Evolutionary conservation across 2,797 vertebrate species (phyloP), one percentile per base, ranked within the genome.

Genomic region (Enteromius trimaculatus): DNA sequence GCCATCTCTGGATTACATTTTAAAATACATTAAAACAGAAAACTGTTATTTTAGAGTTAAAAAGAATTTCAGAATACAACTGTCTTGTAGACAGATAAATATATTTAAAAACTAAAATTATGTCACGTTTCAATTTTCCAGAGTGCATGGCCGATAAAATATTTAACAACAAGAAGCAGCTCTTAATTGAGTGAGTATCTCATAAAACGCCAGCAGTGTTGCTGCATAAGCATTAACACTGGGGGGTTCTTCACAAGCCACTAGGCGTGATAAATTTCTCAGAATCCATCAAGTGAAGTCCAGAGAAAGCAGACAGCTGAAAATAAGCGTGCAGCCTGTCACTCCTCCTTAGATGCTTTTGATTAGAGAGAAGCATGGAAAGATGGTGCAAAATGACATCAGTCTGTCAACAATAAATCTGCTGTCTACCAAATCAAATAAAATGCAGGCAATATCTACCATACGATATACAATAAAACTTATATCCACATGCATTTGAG

Each of bases 241-340:
- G 58, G 29, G 42, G 80, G 21, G 68, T n/a, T 39, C 29, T 81
- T 82, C 60, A 82, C 71, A 76, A 37, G n/a, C 26, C 60, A 66
- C 26, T 29, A 34, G 47, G 47, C 71, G 14, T 51, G 14, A 34
- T 4, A 51, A 19, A 10, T 65, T 53, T 65, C 53, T 37, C 64
- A 14, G 44, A 81, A 81, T 75, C 69, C 29, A 74, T 26, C 53
- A 31, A 80, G 23, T 49, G n/a, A 72, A 29, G 21, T 81, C 10
- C 29, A 26, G 6, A n/a, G 58, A n/a, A 64, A 64, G 60, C 14
- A 31, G 26, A 64, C 26, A 17, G 60, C 60, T 64, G 26, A 62
- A 82, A 66, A 58, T 39, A 68, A 44, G 29, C 6, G 1, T 37
- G 14, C 9, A 42, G n/a, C 31, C n/a, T 42, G 10, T 75, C 21